Conservation (phyloP, 2,888 invertebrate species). For the Habrosyne pyritoides region DNA sequence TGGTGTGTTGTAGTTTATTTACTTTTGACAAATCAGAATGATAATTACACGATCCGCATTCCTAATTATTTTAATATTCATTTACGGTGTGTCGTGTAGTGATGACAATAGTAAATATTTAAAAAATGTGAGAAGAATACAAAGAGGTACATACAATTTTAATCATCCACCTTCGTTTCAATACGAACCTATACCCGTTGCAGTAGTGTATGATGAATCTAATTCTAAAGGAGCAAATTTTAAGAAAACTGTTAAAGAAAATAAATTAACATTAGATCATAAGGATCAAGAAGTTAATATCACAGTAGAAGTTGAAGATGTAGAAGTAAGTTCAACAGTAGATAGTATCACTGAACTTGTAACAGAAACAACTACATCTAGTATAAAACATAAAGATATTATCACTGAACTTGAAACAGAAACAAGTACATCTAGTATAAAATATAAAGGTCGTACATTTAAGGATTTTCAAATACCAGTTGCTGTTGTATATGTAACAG, state of each 20-base stretch:
- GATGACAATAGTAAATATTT: slow-evolving; percentile 15
- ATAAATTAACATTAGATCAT: background rate
- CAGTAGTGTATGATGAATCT: slow-evolving; percentile 27
- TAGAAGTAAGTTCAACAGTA: slow-evolving; percentile 15
- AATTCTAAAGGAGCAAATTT: slow-evolving; percentile 9
- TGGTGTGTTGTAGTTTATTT: slow-evolving; percentile 47
- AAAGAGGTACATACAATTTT: slow-evolving; percentile 23
- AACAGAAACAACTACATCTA: background rate
- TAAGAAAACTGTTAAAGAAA: slow-evolving; percentile 7
- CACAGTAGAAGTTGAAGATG: slow-evolving; percentile 8
- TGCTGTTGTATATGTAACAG: slow-evolving; percentile 35
- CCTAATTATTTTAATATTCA: slow-evolving; percentile 22
- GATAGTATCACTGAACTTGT: slow-evolving; percentile 12
- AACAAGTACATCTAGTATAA: background rate
- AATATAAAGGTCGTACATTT: background rate
- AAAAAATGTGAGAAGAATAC: slow-evolving; percentile 19
- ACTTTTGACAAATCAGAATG: slow-evolving; percentile 32
- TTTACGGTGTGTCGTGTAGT: slow-evolving; percentile 33
- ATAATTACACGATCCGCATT: slow-evolving; percentile 27
- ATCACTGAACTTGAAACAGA: slow-evolving; percentile 1
- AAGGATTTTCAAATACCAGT: slow-evolving; percentile 35
- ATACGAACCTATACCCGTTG: slow-evolving; percentile 35
- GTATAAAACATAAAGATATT: slow-evolving; percentile 8
- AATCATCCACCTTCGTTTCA: slow-evolving; percentile 53
- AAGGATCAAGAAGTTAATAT: slow-evolving; percentile 4